These are phyloP conservation scores for Deroplatys truncata DNA, from an alignment of 2,888 invertebrate species.

Conservation along the genomic window DNA sequence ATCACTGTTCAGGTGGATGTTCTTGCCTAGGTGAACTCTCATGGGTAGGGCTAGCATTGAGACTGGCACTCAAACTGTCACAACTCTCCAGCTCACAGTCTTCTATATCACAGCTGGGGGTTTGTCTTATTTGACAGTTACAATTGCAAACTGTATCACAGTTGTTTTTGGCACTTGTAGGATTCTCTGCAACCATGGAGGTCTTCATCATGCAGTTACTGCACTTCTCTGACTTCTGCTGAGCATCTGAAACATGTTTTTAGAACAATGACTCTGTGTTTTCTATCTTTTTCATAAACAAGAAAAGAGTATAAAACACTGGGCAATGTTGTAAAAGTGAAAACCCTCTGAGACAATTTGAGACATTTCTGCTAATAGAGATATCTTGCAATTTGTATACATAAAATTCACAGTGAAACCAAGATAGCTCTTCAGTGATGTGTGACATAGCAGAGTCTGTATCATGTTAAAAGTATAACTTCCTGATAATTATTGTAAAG, in stretches of 20 bases:
- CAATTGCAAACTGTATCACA: not conserved
- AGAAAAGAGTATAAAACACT: too few relatives aligned
- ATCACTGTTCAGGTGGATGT: not conserved
- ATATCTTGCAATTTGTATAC: too few relatives aligned
- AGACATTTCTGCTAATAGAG: too few relatives aligned
- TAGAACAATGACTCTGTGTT: not conserved
- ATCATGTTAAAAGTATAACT: too few relatives aligned
- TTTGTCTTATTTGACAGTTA: not conserved
- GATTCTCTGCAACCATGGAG: not conserved
- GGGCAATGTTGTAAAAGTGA: too few relatives aligned
- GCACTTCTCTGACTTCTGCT: not conserved
- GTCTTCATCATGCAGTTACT: not conserved
- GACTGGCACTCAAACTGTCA: not conserved
- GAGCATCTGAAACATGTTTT: not conserved
- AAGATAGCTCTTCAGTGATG: too few relatives aligned
- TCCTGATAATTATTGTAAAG: too few relatives aligned
- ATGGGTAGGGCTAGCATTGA: not conserved
- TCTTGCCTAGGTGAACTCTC: not conserved
- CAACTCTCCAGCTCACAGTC: not conserved
- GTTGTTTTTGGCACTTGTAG: not conserved
- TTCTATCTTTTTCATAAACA: too few relatives aligned
- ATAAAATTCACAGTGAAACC: too few relatives aligned
- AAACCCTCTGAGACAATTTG: too few relatives aligned
- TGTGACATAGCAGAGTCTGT: too few relatives aligned
- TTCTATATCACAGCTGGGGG: slow-evolving; percentile 6